Base-by-base conservation (phyloP, 30 jellyfish, hydroid and myxozoan genomes). In the Catostylus mosaicus region DNA sequence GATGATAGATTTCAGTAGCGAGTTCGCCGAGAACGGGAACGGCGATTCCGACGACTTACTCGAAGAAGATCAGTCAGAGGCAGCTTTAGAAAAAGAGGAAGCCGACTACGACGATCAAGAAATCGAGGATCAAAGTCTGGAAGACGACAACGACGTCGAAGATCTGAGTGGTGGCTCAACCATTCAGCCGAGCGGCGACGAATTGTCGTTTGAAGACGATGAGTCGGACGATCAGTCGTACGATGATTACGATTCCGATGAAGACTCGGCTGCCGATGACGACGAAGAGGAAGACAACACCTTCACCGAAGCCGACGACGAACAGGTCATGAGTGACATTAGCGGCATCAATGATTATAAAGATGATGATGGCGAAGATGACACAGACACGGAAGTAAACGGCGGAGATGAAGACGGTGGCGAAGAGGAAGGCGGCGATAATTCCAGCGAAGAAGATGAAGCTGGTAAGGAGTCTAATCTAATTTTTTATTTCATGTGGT, bases 11-110 rank as follows among this genome's bases (percentile, higher is more conserved):
- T 81, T 81, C 71, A 52, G 69, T 24, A 81, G 91, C 84, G 91
- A 81, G 37, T 81, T 81, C 45, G 36, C 78, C 66, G 88, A 77
- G 23, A 54, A 50, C 65, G 88, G 71, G 30, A 36, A 56, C 62
- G 91, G 47, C 10, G 91, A 31, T 2, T 19, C 71, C 20, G 81
- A 81, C 24, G 91, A 81, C 51, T 68, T 83, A 46, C 84, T 32
- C 80, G 93, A 83, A 40, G 80, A 69, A 56, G 93, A 83, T 73
- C 93, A 83, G 68, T 71, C 93, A 1, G 87, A 83, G 78, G 19
- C 71, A 67, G 93, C 93, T 46, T 62, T 70, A 30, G 93, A 83
- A 66, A 83, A 83, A 45, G 93, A 71, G 29, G 87, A 83, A 75
- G 93, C 87, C 80, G 93, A 81, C 62, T 81, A 81, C 36, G 91